phyloP scores from a whole-genome alignment of 2,113 vertebrate species.

The Isichthys henryi region DNA sequence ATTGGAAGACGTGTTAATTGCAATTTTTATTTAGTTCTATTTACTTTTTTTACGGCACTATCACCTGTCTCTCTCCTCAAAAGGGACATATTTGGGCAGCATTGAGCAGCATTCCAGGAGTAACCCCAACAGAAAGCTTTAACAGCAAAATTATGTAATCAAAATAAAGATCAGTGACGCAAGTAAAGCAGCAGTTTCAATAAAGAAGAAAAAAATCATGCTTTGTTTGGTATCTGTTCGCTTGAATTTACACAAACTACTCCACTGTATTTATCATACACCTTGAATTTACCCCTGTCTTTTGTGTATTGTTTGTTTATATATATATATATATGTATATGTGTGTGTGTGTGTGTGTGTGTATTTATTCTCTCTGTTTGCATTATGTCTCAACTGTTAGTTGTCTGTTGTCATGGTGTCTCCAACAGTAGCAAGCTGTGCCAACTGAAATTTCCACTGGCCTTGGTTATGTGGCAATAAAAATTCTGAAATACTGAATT shows the following conservation, averaged over 20 bases:
- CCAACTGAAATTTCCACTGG: background rate
- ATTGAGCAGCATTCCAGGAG: constrained; percentile 77
- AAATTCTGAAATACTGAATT: background rate
- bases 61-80: constrained; percentile 79
- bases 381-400: background rate
- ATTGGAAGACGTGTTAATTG: background rate
- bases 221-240: background rate
- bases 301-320: background rate
- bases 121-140: constrained; percentile 77
- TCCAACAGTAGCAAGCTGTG: background rate
- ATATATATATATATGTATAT: background rate
- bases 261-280: background rate
- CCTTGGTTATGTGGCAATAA: background rate
- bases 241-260: background rate
- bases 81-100: constrained; percentile 73
- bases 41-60: constrained; percentile 40
- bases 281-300: background rate
- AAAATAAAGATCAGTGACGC: background rate
- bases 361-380: no score
- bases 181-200: background rate
- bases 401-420: background rate
- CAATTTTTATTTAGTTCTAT: background rate
- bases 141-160: constrained; percentile 73
- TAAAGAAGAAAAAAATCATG: background rate
- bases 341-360: no score